Percentiles rank a stretch among this genome's conserved stretches.
These are phyloP conservation scores for Dendrocincla fuliginosa DNA, from an alignment of 2,797 vertebrate species.

Conservation along the genomic window DNA sequence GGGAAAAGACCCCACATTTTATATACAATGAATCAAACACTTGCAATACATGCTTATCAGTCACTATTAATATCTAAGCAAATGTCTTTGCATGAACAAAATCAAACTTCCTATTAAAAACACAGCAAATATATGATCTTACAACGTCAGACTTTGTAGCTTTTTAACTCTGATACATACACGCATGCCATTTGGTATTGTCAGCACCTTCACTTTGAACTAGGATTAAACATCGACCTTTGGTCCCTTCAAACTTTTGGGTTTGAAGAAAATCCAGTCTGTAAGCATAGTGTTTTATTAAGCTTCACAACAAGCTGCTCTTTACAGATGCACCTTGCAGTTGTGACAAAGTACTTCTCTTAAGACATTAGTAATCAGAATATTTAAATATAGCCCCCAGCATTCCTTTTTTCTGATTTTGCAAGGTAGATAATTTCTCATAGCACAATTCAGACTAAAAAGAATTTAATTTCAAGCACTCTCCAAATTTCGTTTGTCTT, in stretches of 20 bases:
- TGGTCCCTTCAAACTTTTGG: not conserved
- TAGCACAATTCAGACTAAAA: not conserved
- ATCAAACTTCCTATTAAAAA: not conserved
- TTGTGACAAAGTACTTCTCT: not conserved
- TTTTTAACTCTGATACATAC: not conserved
- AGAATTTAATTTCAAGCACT: slow-evolving; percentile 11
- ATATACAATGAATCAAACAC: not conserved
- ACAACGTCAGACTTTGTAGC: not conserved
- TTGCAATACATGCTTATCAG: not conserved
- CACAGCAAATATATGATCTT: not conserved
- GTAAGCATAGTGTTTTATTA: not conserved
- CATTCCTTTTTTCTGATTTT: slow-evolving; percentile 1
- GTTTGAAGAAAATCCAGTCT: not conserved
- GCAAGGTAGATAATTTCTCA: slow-evolving; percentile 19
- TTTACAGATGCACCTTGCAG: not conserved
- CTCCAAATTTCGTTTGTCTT: slow-evolving; percentile 15
- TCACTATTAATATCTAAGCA: not conserved
- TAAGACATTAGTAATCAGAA: not conserved
- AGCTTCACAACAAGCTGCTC: slow-evolving; percentile 8
- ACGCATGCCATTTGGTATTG: not conserved
- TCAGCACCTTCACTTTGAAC: not conserved
- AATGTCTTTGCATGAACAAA: not conserved
- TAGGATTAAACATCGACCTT: not conserved
- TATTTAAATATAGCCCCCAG: not conserved
- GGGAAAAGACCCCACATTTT: not conserved